Base-by-base conservation (phyloP, 2,113 vertebrate species). In the Sebastes schlegelii region DNA sequence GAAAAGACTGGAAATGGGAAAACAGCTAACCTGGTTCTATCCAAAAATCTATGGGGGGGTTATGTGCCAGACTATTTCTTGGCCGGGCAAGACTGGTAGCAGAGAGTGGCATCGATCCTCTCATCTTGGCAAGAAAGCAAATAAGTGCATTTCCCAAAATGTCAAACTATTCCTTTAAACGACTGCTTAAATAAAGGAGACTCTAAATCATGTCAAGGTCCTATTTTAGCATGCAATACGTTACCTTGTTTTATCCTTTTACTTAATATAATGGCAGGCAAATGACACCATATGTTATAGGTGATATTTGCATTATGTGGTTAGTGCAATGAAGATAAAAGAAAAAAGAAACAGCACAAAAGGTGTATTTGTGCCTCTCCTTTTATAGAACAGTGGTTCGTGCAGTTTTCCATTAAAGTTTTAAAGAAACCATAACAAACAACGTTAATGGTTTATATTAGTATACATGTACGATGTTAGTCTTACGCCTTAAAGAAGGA, bases 301-400 rank as follows among this genome's bases (percentile, higher is more conserved):
- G 86, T 87, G 83, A 80, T 74, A 74, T 82, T 90, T 89, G 82
- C 85, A 88, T 80, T 9, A 81, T 79, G 84, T 84, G 86, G 87
- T 92, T 86, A 88, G 92, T 93, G 90, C 21, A 52, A 86, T 90
- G 86, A 71, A 13, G 54, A 86, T 19, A 74, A 76, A 87, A 65
- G n/a, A 77, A 42, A 83, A 48, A 65, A 70, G 63, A 75, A 78
- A 62, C 45, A 75, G 81, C 87, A 93, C 83, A 84, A 82, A 74
- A 74, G 21, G 65, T 79, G 64, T 69, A 54, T 89, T 86, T 88
- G 86, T 89, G 89, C 82, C 60, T 88, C 83, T 75, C 51, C 17
- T 64, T 85, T 76, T 23, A 62, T 6, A 67, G 42, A 82, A 70
- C 45, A 57, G 85, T 86, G 86, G 34, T 71, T 79, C 67, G 77